phyloP scores from a whole-genome alignment of 2,888 invertebrate species.

The Drosophila emarginata region DNA sequence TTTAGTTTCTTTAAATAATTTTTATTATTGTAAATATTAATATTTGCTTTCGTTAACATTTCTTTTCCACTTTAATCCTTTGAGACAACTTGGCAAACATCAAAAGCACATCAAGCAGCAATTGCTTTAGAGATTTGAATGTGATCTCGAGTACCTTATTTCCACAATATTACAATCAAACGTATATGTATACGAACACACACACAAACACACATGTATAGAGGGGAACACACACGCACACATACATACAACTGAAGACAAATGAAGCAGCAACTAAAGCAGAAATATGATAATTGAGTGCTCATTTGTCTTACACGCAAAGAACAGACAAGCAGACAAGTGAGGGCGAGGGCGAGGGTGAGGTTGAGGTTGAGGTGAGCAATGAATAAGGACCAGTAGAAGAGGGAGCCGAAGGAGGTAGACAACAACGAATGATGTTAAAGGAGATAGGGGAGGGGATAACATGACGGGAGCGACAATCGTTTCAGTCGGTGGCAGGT shows the following conservation, averaged over 20 bases:
- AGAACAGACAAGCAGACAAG: slow-evolving; percentile 32
- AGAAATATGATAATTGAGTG: slow-evolving; percentile 77
- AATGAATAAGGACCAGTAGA: neutral
- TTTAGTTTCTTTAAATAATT: too few species aligned
- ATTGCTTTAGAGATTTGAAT: neutral
- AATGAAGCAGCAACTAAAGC: slow-evolving; percentile 72
- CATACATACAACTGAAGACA: slow-evolving; percentile 51
- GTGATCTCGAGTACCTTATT: slow-evolving; percentile 6
- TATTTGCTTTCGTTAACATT: too few species aligned
- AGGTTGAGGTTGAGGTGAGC: slow-evolving; percentile 2
- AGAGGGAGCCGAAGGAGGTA: neutral
- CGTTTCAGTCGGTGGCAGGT: slow-evolving; percentile 46
- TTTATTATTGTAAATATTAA: neutral
- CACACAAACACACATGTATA: slow-evolving; percentile 1
- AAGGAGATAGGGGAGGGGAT: neutral
- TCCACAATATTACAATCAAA: neutral
- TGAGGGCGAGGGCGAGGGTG: neutral
- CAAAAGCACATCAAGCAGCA: slow-evolving; percentile 7
- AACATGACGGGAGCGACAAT: slow-evolving; percentile 28
- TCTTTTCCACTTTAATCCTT: neutral
- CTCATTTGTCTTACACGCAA: slow-evolving; percentile 71
- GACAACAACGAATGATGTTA: neutral
- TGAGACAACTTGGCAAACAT: slow-evolving; percentile 4
- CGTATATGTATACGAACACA: neutral
- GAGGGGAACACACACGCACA: slow-evolving; percentile 1